Conservation (phyloP, 2,797 vertebrate species). For the Euthynnus affinis region DNA sequence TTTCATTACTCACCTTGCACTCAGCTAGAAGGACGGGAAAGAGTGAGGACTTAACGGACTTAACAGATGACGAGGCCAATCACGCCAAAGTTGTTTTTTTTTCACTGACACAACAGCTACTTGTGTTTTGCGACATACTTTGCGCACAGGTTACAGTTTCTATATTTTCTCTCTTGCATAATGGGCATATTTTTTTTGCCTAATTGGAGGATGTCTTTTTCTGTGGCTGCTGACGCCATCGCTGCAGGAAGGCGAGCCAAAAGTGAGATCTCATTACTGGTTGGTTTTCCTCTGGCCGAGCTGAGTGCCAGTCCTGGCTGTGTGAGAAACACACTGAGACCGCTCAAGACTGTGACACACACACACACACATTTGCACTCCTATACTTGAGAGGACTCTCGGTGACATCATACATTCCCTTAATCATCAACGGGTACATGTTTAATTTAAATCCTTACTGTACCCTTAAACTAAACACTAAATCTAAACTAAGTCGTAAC, state of each 20-base stretch:
- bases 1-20: neutral
- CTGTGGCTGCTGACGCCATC: constrained; percentile 51
- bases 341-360: constrained; percentile 26
- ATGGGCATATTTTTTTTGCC: constrained; percentile 26
- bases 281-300: constrained; percentile 30
- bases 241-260: constrained; percentile 39
- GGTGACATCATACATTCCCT: no score
- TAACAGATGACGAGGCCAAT: neutral
- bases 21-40: neutral
- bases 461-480: neutral
- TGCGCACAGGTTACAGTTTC: neutral
- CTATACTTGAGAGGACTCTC: no score
- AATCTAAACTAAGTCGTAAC: neutral
- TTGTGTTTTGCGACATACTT: neutral
- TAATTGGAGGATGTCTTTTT: constrained; percentile 40
- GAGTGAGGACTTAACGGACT: neutral
- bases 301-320: constrained; percentile 43
- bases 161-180: constrained; percentile 8
- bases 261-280: constrained; percentile 54
- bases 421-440: neutral
- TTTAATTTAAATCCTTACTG: neutral
- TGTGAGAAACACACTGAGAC: constrained; percentile 17
- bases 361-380: no score
- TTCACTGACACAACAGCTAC: neutral
- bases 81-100: neutral